Evolutionary conservation across 2,797 vertebrate genomes (phyloP), one percentile per base, ranked within the genome.

Genomic region (Alosa sapidissima): DNA sequence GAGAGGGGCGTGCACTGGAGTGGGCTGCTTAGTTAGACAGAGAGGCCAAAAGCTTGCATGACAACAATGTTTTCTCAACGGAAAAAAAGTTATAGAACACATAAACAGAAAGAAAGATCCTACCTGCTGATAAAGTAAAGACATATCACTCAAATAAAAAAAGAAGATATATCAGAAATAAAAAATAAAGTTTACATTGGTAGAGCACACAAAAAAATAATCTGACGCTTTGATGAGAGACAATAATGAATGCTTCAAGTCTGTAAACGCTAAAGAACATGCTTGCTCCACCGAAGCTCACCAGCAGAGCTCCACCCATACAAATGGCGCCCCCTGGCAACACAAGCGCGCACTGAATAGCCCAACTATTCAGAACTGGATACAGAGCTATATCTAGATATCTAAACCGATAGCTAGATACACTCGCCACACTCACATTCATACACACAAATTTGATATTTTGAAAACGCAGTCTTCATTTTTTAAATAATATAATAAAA

Each of bases 401-500:
- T 68, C 65, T 68, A 36, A 72, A 72, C 65, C 33, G 65, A 72
- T 72, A 72, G 13, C 33, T 72, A 68, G 65, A 68, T 68, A 68
- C 33, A 72, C 33, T 72, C 28, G 14, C 28, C 89, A 94, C 87
- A 89, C 58, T 24, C 65, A 72, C 65, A 72, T 28, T 36, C 65
- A 72, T 72, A 41, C 65, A 72, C 65, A 88, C 94, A 93, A 94
- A 93, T 86, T 86, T 86, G 83, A 88, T 82, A 87, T 93, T 85
- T 89, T 84, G 86, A 68, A 88, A 90, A 90, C 81, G 86, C 93
- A 92, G 94, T 92, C 89, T 94, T 92, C 84, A 87, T 88, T 92
- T 93, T 87, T 94, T 93, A 94, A 97, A 96, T 95, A 89, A 95
- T 96, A 95, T 91, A 92, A 91, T 94, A 94, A 94, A 94, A 94